Conservation (phyloP, 2,797 vertebrate species). For the Chrosomus eos region DNA sequence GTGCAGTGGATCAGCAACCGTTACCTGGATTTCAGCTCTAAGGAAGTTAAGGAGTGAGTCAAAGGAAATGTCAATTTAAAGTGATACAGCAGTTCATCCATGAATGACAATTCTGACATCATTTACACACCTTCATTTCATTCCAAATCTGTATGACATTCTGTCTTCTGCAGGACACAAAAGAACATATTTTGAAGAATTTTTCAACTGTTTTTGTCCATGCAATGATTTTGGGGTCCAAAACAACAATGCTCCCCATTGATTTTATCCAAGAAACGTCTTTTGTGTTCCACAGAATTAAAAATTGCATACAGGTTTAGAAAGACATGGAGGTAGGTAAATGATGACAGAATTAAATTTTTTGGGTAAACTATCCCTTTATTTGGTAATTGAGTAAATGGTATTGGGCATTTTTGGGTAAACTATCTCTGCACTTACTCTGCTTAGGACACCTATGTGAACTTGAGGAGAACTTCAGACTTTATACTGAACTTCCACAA, state of each 20-base stretch:
- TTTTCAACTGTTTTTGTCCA: not conserved
- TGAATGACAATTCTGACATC: not conserved
- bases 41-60: constrained; percentile 87
- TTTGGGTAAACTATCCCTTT: not conserved
- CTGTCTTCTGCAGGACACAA: constrained; percentile 1
- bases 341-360: not conserved
- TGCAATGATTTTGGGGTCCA: not conserved
- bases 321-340: not conserved
- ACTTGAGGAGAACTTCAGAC: not conserved
- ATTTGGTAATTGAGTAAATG: not conserved
- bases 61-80: not conserved
- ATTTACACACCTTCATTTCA: not conserved
- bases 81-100: not conserved
- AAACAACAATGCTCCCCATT: not conserved
- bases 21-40: constrained; percentile 86
- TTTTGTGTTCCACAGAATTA: not conserved
- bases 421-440: not conserved
- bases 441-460: not conserved
- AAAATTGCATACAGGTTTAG: not conserved
- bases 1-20: constrained; percentile 92
- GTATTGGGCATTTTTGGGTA: not conserved
- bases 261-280: not conserved
- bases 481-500: not conserved
- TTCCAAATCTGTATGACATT: not conserved
- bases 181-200: not conserved